Evolutionary conservation across 1,140 invertebrate species (phyloP).

Genomic region (Pararge aegeria): DNA sequence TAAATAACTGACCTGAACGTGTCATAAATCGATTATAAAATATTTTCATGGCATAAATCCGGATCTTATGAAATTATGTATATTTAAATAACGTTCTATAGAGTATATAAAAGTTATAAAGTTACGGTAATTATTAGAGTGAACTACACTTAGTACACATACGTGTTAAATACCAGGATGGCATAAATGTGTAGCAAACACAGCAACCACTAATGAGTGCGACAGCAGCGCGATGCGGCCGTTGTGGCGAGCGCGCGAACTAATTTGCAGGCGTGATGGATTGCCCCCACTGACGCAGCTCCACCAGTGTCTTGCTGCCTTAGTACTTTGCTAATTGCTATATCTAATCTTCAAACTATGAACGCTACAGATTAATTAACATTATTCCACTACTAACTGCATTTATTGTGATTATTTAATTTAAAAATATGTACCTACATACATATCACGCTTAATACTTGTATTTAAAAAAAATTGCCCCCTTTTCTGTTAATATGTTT

Average conservation of each 20-base stretch:
- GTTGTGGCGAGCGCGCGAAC: slow-evolving; percentile 59
- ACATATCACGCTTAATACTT: no score
- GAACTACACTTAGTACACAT: slow-evolving; percentile 1
- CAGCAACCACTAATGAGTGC: slow-evolving; percentile 70
- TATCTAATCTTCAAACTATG: slow-evolving; percentile 12
- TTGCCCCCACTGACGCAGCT: slow-evolving; percentile 39
- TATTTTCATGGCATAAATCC: no score
- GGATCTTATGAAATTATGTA: no score
- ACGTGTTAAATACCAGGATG: slow-evolving; percentile 41
- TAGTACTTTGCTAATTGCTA: slow-evolving; percentile 28
- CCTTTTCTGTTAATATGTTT: no score
- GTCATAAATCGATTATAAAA: no score
- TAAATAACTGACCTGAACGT: no score
- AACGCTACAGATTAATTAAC: no score
- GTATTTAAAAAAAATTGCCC: no score
- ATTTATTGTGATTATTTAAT: no score
- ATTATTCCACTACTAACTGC: no score
- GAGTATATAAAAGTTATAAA: neutral
- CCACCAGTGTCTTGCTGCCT: slow-evolving; percentile 21
- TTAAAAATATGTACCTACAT: no score
- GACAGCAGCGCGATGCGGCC: slow-evolving; percentile 64
- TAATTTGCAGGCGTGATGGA: slow-evolving; percentile 69
- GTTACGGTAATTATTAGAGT: slow-evolving; percentile 2
- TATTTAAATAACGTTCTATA: no score
- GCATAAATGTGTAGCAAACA: slow-evolving; percentile 36